Evolutionary conservation across 2,797 vertebrate genomes (phyloP), one percentile per base, ranked within the genome.

Genomic region (Carduelis carduelis): DNA sequence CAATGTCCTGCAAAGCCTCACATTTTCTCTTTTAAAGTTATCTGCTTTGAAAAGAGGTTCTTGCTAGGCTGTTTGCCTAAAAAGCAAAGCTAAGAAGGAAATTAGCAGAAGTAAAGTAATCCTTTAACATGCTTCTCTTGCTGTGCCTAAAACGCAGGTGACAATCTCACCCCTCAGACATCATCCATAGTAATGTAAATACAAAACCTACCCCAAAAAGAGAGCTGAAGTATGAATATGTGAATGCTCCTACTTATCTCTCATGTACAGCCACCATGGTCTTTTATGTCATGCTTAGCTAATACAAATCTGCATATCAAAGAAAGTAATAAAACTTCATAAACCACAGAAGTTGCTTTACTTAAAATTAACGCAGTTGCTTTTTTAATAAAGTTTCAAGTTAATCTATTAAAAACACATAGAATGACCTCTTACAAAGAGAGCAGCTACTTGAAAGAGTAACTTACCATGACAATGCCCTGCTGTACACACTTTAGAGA

Each of bases 291-390:
- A 66, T 44, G 34, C 35, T 94, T 26, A 70, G 68, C 68, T 94
- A 90, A 96, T 84, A 41, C 22, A 85, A 95, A 96, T 96, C 65
- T 95, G 70, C 59, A 95, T 90, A 94, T 95, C 93, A 95, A 89
- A 93, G 87, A 91, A 96, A 59, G 50, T 59, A 83, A 86, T 76
- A 94, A 81, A 92, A 83, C 35, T 81, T 77, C 53, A 81, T 85
- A 92, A 93, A 91, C 61, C 43, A 87, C 26, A 61, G 27, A 39
- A 46, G 46, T 89, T 80, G 14, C 49, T 61, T 96, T 90, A 83
- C 68, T 93, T 63, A 74, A 90, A 95, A 90, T 81, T 68, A 80
- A 32, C 35, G 86, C 14, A 3, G 6, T 44, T 77, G 27, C 35
- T 27, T 95, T 91, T 96, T 96, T 82, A 63, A 23, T 37, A 70